Evolutionary conservation across 2,797 vertebrate genomes (phyloP).

Genomic region (Morelia viridis): DNA sequence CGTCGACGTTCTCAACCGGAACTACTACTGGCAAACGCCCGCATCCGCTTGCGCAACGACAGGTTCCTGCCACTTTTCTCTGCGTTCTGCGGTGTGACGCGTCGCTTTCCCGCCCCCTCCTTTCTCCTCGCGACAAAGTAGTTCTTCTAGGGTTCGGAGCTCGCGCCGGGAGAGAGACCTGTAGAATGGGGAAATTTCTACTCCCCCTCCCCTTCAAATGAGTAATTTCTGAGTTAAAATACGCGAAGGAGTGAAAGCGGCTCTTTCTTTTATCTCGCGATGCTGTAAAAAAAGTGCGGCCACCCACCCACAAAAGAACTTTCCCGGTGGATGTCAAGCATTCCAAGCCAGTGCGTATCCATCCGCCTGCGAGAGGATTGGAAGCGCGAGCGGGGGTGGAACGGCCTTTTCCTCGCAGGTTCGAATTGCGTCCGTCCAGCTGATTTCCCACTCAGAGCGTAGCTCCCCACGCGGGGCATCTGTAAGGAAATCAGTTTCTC

Average conservation of each 20-base stretch:
- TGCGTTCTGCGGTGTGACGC: not conserved
- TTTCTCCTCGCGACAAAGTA: not conserved
- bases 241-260: not conserved
- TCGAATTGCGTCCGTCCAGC: not conserved
- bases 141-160: not conserved
- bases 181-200: too few relatives aligned
- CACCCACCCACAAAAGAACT: not conserved
- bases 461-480: not conserved
- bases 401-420: not conserved
- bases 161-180: accelerated
- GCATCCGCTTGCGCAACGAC: not conserved
- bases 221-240: not conserved
- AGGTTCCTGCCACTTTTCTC: not conserved
- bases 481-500: not conserved
- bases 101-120: accelerated
- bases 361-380: not conserved
- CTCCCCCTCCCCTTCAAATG: not conserved
- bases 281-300: not conserved
- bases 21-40: conserved; percentile 37
- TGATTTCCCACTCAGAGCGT: not conserved
- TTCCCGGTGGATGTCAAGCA: not conserved
- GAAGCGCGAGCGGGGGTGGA: not conserved
- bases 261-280: not conserved
- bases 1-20: conserved; percentile 55
- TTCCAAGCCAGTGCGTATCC: not conserved